Percentiles rank a stretch among this genome's conserved stretches.
phyloP scores from a whole-genome alignment of 2,113 vertebrate species.

The Semicossyphus pulcher region DNA sequence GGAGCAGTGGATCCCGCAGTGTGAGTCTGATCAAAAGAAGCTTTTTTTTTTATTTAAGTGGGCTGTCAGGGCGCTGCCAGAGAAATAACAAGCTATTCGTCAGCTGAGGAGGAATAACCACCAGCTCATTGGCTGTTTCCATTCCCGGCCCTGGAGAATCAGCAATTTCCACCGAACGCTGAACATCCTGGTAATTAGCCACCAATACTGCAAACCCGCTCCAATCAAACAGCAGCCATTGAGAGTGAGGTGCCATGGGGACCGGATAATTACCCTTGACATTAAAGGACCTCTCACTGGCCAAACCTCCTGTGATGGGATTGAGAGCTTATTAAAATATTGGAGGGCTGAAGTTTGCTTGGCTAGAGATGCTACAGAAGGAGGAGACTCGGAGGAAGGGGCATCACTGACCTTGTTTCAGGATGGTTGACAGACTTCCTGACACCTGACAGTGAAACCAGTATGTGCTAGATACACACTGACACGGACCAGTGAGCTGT shows the following conservation, averaged over 20 bases:
- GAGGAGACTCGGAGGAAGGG: not conserved
- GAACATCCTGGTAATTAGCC: conserved; percentile 61
- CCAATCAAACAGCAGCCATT: conserved; percentile 60
- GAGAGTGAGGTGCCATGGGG: conserved; percentile 53
- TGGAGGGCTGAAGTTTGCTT: conserved; percentile 27
- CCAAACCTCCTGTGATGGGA: conserved; percentile 42
- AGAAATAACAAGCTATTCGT: conserved; percentile 58
- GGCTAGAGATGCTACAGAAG: conserved; percentile 5
- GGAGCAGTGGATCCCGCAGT: conserved; percentile 5
- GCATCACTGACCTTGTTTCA: conserved; percentile 6
- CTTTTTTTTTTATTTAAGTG: conserved; percentile 19
- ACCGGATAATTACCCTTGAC: conserved; percentile 68
- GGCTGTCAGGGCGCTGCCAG: conserved; percentile 34
- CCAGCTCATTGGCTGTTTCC: conserved; percentile 38
- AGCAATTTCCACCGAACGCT: conserved; percentile 28
- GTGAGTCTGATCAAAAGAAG: conserved; percentile 59
- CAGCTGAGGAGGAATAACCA: conserved; percentile 20
- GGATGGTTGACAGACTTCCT: conserved; percentile 37
- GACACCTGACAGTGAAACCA: conserved; percentile 49
- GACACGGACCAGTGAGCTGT: conserved; percentile 55
- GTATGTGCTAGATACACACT: conserved; percentile 31
- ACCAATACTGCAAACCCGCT: conserved; percentile 48
- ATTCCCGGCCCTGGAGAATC: conserved; percentile 43
- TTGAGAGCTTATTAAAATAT: conserved; percentile 58
- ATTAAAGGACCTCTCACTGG: conserved; percentile 49